A percentile compares a stretch with the other conserved stretches of the same genome.
Conservation (phyloP, 2,888 invertebrate genomes). For the Lithophane semibrunnea region DNA sequence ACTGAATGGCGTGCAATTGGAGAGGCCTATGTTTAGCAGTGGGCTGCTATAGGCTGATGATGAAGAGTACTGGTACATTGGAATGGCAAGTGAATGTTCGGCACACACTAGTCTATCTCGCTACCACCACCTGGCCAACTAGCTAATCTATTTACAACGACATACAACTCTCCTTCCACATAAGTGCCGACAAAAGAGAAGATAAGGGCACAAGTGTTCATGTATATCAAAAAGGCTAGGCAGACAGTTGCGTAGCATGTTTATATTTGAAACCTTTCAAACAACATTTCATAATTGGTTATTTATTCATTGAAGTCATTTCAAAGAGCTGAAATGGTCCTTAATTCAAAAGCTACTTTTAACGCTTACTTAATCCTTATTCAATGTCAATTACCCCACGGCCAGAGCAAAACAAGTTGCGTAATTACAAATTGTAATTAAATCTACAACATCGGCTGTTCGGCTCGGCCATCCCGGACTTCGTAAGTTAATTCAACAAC, state of each 20-base stretch:
- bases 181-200: too few species aligned
- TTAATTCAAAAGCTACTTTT: constrained; percentile 26
- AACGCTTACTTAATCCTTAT: constrained; percentile 30
- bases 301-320: constrained; percentile 5
- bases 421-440: constrained; percentile 58
- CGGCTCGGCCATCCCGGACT: constrained; percentile 40
- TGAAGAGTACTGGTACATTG: too few species aligned
- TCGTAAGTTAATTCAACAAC: constrained; percentile 61
- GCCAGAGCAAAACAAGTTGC: constrained; percentile 38
- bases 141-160: too few species aligned
- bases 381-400: constrained; percentile 42
- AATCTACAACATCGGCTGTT: constrained; percentile 48
- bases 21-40: too few species aligned
- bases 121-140: too few species aligned
- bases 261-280: not conserved
- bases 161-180: too few species aligned
- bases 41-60: too few species aligned
- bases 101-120: too few species aligned
- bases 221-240: too few species aligned
- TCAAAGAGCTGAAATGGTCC: not conserved
- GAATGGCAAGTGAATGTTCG: too few species aligned
- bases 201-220: too few species aligned
- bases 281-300: not conserved
- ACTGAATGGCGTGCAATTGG: too few species aligned
- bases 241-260: not conserved